Percentiles rank a stretch among this genome's conserved stretches.
phyloP scores from a whole-genome alignment of 2,888 invertebrate species.

The Pterostichus niger region DNA sequence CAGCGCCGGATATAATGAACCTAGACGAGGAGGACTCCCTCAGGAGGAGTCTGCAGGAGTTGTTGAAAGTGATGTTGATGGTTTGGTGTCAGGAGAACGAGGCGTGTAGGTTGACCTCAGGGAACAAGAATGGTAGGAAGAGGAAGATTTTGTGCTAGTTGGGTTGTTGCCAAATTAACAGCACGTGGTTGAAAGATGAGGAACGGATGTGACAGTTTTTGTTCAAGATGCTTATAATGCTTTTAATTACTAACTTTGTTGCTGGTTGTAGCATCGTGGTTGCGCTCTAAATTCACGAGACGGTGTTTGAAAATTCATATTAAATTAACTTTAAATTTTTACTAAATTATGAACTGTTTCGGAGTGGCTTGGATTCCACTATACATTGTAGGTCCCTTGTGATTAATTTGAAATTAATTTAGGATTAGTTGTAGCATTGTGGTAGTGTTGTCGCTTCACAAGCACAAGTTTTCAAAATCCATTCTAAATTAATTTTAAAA shows the following conservation, averaged over 20 bases:
- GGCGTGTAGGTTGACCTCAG: slow-evolving; percentile 83
- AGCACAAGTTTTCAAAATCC: no score
- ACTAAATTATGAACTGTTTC: no score
- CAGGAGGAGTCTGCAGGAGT: slow-evolving; percentile 85
- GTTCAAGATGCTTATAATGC: slow-evolving; percentile 65
- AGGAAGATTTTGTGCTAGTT: neutral
- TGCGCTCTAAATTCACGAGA: no score
- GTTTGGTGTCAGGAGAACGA: slow-evolving; percentile 90
- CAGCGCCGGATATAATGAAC: slow-evolving; percentile 69
- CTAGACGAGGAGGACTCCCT: slow-evolving; percentile 77
- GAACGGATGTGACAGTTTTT: neutral
- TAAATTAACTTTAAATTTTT: no score
- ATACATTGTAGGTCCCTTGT: no score
- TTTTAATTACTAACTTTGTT: neutral
- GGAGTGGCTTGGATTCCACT: no score
- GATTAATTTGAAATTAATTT: no score
- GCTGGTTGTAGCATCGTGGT: no score
- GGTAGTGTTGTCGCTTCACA: no score
- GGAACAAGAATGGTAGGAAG: slow-evolving; percentile 76
- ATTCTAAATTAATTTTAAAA: no score
- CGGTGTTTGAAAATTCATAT: no score
- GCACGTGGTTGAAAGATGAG: neutral
- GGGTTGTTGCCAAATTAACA: neutral
- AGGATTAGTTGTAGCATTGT: no score
- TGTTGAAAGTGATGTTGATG: slow-evolving; percentile 89